Conservation (phyloP, 2,113 vertebrate genomes). For the Macheiramphus alcinus region DNA sequence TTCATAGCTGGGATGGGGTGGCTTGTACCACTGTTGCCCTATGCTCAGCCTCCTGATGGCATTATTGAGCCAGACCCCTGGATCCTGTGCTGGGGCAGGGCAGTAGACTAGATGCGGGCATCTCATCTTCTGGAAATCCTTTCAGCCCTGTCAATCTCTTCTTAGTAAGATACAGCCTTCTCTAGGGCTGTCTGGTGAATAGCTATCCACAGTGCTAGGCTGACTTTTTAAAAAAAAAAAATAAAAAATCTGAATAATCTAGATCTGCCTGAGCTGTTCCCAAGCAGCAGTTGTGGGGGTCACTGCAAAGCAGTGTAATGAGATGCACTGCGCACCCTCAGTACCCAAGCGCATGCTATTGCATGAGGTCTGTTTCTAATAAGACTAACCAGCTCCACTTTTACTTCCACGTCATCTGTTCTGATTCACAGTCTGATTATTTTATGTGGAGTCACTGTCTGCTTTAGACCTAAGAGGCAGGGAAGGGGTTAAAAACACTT, state of each 20-base stretch:
- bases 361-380: conserved; percentile 23
- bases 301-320: not conserved
- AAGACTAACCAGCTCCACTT: conserved; percentile 8
- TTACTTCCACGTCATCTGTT: conserved; percentile 41
- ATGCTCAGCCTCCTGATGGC: not conserved
- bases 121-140: not conserved
- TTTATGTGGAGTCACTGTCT: not conserved
- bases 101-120: not conserved
- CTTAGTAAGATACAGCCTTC: not conserved
- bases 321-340: not conserved
- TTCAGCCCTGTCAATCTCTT: not conserved
- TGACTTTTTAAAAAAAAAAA: not conserved
- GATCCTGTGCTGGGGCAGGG: not conserved
- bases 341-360: not conserved
- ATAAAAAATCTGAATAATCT: not conserved
- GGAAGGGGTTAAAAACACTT: not conserved
- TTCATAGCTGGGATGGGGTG: not conserved
- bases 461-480: not conserved
- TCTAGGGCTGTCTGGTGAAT: not conserved
- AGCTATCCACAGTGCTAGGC: not conserved
- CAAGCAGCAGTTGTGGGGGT: conserved; percentile 19
- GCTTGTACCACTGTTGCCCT: not conserved
- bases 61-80: not conserved
- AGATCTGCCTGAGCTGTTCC: not conserved
- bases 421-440: not conserved